Evolutionary conservation across 1,140 invertebrate species (phyloP).

Genomic region (Orius insidiosus): DNA sequence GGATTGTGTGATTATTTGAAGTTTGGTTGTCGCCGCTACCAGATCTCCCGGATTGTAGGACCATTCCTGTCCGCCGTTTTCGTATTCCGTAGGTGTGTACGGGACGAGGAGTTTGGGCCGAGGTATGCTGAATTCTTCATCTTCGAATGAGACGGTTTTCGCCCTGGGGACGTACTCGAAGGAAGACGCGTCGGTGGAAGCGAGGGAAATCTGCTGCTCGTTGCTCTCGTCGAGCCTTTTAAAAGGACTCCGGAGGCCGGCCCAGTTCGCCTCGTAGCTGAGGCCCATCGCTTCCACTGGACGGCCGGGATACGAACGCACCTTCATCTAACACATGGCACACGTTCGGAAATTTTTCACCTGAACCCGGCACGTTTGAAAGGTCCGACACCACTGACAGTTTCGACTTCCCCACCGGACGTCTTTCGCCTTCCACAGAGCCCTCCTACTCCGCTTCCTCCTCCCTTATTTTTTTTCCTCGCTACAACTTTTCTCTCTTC

Average conservation of each 20-base stretch:
- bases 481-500: neutral
- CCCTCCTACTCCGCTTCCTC: neutral
- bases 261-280: conserved; percentile 70
- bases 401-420: neutral
- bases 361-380: too few species aligned
- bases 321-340: conserved; percentile 40
- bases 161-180: conserved; percentile 9
- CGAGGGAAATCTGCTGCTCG: conserved; percentile 21
- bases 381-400: neutral
- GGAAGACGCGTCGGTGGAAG: conserved; percentile 18
- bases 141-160: conserved; percentile 3
- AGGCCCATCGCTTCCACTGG: conserved; percentile 47
- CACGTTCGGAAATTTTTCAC: too few species aligned
- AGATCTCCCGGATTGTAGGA: conserved; percentile 23
- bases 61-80: conserved; percentile 56
- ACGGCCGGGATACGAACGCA: conserved; percentile 62
- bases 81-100: conserved; percentile 67
- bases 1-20: conserved; percentile 24
- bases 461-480: neutral
- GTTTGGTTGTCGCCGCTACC: conserved; percentile 26
- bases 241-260: conserved; percentile 27
- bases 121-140: conserved; percentile 53
- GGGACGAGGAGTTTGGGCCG: conserved; percentile 64
- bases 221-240: conserved; percentile 16
- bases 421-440: neutral